phyloP scores from a whole-genome alignment of 2,113 vertebrate genomes.

The Ornithorhynchus anatinus region DNA sequence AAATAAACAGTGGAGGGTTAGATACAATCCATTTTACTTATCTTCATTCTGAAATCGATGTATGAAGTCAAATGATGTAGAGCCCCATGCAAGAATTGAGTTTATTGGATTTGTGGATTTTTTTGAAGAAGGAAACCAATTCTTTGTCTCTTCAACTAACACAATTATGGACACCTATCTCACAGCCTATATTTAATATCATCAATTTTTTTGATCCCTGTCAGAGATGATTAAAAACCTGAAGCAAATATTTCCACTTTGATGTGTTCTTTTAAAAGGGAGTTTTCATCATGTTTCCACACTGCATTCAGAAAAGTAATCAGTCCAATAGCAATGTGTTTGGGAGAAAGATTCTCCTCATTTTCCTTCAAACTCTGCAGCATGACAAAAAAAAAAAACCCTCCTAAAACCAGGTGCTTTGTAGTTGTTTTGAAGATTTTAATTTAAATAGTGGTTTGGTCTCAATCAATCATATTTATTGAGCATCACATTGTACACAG shows the following conservation, averaged over 20 bases:
- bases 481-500: too few relatives aligned
- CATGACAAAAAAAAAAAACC: too few relatives aligned
- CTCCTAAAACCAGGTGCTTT: too few relatives aligned
- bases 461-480: too few relatives aligned
- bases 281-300: not conserved
- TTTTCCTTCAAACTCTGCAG: too few relatives aligned
- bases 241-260: not conserved
- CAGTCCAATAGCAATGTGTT: not conserved
- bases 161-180: not conserved
- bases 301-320: not conserved
- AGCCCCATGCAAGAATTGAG: not conserved
- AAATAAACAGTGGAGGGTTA: not conserved
- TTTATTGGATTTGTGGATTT: not conserved
- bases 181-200: not conserved
- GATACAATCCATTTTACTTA: not conserved
- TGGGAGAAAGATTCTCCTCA: not conserved
- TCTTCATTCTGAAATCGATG: not conserved
- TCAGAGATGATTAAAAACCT: not conserved
- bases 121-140: constrained; percentile 15
- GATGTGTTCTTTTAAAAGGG: not conserved
- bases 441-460: too few relatives aligned
- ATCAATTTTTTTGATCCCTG: not conserved
- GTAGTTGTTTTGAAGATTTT: too few relatives aligned
- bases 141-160: not conserved
- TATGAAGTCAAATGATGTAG: not conserved